Evolutionary conservation across 2,113 vertebrate species (phyloP), one percentile per base, ranked within the genome.

Genomic region (Sorex fumeus): DNA sequence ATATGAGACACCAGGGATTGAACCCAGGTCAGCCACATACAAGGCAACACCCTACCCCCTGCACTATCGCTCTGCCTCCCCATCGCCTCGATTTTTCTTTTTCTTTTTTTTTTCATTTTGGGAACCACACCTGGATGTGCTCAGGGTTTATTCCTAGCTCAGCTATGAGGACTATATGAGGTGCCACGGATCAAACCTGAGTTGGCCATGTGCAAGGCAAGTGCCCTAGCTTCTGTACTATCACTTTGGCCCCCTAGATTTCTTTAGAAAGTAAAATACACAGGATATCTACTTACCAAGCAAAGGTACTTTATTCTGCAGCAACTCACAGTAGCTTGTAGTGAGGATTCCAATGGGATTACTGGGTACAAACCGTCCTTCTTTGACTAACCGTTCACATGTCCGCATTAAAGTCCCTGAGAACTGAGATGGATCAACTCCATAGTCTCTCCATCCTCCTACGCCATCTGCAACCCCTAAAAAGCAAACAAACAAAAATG

Each of bases 251-350:
- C n/a, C n/a, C n/a, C n/a, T n/a, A 28, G 21, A 34, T 10, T 71
- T 74, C 82, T 72, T 79, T 64, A 66, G 64, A 76, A 30, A 90
- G 67, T 60, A 84, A 91, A 89, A 64, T 16, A 0, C 28, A 70
- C 0, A 0, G n/a, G 0, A 0, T 7, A n/a, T 60, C 19, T 91
- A 84, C 99, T 99, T 98, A 99, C 99, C 99, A 79, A 99, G 98
- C 97, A 99, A 98, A 92, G 99, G 99, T 62, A 99, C 99, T 98
- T 99, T 99, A 98, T 99, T 99, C 98, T 99, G 99, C 81, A 99
- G 98, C 91, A 99, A 98, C 97, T 99, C 99, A 94, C 98, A 99
- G 85, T 99, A 99, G 91, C 99, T 98, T 21, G 99, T 98, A 3
- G 99, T 99, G 93, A 99, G 99, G 91, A 99, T 99, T 87, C 99